Evolutionary conservation across 1,140 invertebrate species (phyloP).

Genomic region (Danaus melanippus): DNA sequence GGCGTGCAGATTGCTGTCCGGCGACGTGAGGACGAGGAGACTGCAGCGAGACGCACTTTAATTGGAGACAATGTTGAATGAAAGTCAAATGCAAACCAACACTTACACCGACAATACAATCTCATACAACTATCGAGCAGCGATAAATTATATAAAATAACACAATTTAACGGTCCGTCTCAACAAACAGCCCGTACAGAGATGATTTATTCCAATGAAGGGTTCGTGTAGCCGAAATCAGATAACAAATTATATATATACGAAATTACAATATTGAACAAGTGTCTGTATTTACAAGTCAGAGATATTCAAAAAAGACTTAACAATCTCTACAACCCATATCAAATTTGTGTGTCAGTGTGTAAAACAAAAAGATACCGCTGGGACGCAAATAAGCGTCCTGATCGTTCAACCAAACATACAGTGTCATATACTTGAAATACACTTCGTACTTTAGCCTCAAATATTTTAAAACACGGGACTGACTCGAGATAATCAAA

Average conservation of each 20-base stretch:
- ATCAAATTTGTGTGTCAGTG: slow-evolving; percentile 39
- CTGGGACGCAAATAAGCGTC: slow-evolving; percentile 18
- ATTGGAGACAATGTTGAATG: slow-evolving; percentile 36
- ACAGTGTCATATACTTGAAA: slow-evolving; percentile 32
- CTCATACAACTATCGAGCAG: slow-evolving; percentile 21
- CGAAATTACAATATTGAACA: slow-evolving; percentile 30
- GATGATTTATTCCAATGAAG: slow-evolving; percentile 33
- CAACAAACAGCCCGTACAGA: slow-evolving; percentile 29
- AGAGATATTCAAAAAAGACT: slow-evolving; percentile 38
- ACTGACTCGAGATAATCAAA: slow-evolving; percentile 21
- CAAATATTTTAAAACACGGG: slow-evolving; percentile 18
- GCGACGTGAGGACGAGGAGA: slow-evolving; percentile 7
- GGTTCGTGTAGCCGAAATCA: slow-evolving; percentile 21
- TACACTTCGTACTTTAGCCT: slow-evolving; percentile 26
- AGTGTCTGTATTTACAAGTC: slow-evolving; percentile 31
- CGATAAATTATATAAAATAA: slow-evolving; percentile 36
- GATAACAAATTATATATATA: slow-evolving; percentile 27
- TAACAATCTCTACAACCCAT: slow-evolving; percentile 37
- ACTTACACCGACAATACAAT: slow-evolving; percentile 21
- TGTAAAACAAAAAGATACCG: slow-evolving; percentile 32
- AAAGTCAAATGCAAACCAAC: slow-evolving; percentile 29
- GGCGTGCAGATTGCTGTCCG: slow-evolving; percentile 1
- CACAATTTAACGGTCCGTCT: slow-evolving; percentile 6
- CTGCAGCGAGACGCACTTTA: slow-evolving; percentile 22
- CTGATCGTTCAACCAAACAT: slow-evolving; percentile 25